phyloP scores from a whole-genome alignment of 2,113 vertebrate species.

The Benitochromis conjunctus region DNA sequence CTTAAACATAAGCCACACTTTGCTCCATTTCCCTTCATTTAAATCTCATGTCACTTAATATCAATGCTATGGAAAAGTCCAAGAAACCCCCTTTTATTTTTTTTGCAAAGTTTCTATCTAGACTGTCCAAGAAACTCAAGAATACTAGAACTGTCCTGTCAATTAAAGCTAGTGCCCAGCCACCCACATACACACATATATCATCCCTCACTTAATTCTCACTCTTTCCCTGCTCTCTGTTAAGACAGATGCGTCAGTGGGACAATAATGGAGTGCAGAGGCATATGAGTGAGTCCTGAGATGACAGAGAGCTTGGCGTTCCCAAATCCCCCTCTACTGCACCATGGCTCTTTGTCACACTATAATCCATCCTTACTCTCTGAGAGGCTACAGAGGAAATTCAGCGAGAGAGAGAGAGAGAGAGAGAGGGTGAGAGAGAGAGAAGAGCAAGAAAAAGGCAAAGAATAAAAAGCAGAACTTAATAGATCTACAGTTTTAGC shows the following conservation, averaged over 20 bases:
- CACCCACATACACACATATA: background rate
- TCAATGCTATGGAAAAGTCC: background rate
- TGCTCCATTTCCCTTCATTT: background rate
- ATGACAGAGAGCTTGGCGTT: slow-evolving; percentile 57
- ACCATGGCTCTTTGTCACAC: slow-evolving; percentile 59
- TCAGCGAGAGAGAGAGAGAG: background rate
- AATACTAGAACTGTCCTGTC: slow-evolving; percentile 18
- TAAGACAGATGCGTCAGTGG: slow-evolving; percentile 49
- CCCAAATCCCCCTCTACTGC: slow-evolving; percentile 64
- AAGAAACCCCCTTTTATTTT: background rate
- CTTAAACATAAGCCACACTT: background rate
- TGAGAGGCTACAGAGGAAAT: slow-evolving; percentile 33
- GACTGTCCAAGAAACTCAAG: background rate
- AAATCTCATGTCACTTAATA: background rate
- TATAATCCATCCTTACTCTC: slow-evolving; percentile 57
- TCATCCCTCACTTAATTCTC: slow-evolving; percentile 29
- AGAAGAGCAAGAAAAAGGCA: background rate
- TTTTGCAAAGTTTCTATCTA: background rate
- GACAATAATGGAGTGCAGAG: slow-evolving; percentile 58
- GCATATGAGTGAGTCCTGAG: slow-evolving; percentile 64
- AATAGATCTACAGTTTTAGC: background rate
- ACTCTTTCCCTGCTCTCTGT: slow-evolving; percentile 23
- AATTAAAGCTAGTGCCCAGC: slow-evolving; percentile 25
- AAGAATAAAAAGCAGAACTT: background rate
- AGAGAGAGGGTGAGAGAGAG: background rate